phyloP scores from a whole-genome alignment of 2,888 invertebrate genomes.

The Torymus texanus region DNA sequence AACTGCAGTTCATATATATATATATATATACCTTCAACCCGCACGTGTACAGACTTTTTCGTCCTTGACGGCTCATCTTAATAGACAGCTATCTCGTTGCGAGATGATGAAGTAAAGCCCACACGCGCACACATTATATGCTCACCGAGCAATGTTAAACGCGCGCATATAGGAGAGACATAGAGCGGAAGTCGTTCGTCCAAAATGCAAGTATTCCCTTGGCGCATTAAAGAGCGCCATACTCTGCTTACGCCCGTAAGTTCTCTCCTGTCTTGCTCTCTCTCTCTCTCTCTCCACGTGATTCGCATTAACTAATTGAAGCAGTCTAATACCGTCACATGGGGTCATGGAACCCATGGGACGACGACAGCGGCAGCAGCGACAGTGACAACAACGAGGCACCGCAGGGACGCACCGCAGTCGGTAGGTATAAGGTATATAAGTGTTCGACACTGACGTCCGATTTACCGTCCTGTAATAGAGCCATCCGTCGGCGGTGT shows the following conservation, averaged over 20 bases:
- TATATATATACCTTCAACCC: too few relatives aligned
- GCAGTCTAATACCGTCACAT: conserved; percentile 62
- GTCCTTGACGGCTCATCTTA: too few relatives aligned
- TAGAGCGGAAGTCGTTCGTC: conserved; percentile 14
- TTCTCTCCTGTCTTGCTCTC: too few relatives aligned
- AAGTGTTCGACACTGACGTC: neutral
- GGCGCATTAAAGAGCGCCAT: conserved; percentile 58
- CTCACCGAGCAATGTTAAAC: too few relatives aligned
- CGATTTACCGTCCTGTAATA: conserved; percentile 5
- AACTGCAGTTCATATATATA: too few relatives aligned
- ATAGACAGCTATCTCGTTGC: too few relatives aligned
- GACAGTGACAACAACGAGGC: too few relatives aligned
- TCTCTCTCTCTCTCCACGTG: conserved; percentile 58
- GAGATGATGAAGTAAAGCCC: too few relatives aligned
- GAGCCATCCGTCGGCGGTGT: conserved; percentile 7
- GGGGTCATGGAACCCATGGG: conserved; percentile 69
- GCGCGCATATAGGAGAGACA: neutral
- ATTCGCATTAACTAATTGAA: conserved; percentile 70
- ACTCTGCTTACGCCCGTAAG: too few relatives aligned
- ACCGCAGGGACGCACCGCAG: too few relatives aligned
- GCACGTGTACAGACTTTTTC: too few relatives aligned
- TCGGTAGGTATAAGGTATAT: neutral
- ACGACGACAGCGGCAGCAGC: conserved; percentile 26
- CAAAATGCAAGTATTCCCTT: conserved; percentile 63
- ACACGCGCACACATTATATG: too few relatives aligned